Percentiles rank a stretch among this genome's conserved stretches.
Conservation (phyloP, 1,140 invertebrate species). For the Drosophila jambulina region DNA sequence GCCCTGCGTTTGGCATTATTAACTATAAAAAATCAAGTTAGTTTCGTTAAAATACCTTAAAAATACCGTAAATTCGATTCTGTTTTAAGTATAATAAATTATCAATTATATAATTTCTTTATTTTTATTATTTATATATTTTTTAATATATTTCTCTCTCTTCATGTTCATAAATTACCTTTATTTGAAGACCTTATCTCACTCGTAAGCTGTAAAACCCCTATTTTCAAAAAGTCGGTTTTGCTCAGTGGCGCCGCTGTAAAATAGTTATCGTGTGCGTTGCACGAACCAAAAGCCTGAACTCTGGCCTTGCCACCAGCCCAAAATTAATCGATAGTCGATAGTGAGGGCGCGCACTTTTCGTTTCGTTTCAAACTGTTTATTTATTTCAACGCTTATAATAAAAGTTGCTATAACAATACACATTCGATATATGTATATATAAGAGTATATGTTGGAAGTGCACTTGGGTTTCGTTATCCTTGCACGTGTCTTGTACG, state of each 20-base stretch:
- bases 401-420: constrained; percentile 76
- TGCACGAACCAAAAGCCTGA: background rate
- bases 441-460: constrained; percentile 63
- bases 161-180: rapidly evolving
- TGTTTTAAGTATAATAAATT: background rate
- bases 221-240: constrained; percentile 25
- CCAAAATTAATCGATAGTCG: background rate
- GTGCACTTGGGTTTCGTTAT: constrained; percentile 72
- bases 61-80: no score
- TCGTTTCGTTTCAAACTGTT: constrained; percentile 71
- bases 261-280: background rate
- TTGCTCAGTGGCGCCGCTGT: constrained; percentile 13
- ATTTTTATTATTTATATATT: rapidly evolving
- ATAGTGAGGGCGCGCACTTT: background rate
- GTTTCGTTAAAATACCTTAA: no score
- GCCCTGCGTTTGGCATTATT: no score
- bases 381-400: constrained; percentile 82
- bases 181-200: background rate
- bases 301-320: background rate
- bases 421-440: constrained; percentile 70
- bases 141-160: background rate
- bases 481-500: constrained; percentile 23
- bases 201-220: background rate
- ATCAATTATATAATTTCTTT: background rate
- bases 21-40: no score